These are phyloP conservation scores for Antedon mediterranea DNA, from an alignment of 53 echinoderm and acorn worm genomes.

Conservation along the genomic window DNA sequence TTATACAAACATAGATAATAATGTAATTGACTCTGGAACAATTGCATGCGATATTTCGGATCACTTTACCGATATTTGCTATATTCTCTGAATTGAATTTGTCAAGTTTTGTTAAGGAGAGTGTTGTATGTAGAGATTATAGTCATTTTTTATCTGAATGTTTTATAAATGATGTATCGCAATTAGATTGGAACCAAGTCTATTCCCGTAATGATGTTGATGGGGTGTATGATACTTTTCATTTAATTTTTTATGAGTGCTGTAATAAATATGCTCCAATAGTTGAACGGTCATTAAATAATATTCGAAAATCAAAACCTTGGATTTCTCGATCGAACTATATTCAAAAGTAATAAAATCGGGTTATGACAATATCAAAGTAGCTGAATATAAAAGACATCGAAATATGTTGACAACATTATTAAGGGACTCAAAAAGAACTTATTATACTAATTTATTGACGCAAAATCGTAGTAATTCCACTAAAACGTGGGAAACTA, in stretches of 20 bases:
- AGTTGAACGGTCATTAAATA: too few relatives aligned
- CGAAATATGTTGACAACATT: too few relatives aligned
- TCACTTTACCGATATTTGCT: background rate
- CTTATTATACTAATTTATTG: too few relatives aligned
- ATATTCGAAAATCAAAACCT: too few relatives aligned
- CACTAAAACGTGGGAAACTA: too few relatives aligned
- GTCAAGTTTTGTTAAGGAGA: background rate
- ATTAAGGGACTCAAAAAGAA: too few relatives aligned
- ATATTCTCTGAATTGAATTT: background rate
- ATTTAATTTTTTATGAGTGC: background rate
- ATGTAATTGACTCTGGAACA: background rate
- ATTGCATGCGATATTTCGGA: background rate
- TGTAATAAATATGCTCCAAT: background rate
- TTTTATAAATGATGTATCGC: background rate
- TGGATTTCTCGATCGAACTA: too few relatives aligned
- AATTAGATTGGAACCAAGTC: background rate
- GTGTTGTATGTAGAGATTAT: background rate
- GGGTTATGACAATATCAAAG: too few relatives aligned
- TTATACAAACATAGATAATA: background rate
- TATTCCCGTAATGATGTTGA: background rate
- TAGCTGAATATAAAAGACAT: too few relatives aligned
- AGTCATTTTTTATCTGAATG: background rate
- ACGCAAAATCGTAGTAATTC: too few relatives aligned
- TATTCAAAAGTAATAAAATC: too few relatives aligned
- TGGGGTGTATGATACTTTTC: background rate